phyloP scores from a whole-genome alignment of 2,888 invertebrate genomes.

The Cerceris ruficornis region DNA sequence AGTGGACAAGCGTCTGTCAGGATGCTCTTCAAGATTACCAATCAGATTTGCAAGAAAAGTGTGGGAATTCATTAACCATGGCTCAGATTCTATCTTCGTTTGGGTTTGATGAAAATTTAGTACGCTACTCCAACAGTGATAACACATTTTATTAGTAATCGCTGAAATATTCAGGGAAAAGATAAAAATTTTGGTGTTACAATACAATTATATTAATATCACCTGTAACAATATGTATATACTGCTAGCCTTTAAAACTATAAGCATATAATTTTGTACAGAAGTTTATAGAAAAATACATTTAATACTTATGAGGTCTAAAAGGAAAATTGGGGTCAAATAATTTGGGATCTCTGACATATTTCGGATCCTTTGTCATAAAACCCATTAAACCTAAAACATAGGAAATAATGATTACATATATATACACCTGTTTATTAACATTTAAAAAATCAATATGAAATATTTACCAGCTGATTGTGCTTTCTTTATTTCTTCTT shows the following conservation, averaged over 20 bases:
- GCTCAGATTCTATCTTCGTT: conserved; percentile 82
- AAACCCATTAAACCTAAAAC: conserved; percentile 89
- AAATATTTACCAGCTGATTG: conserved; percentile 85
- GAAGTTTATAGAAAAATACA: conserved; percentile 5
- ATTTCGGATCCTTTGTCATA: conserved; percentile 90
- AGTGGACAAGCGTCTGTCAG: conserved; percentile 84
- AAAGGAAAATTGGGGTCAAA: conserved; percentile 94
- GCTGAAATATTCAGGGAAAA: not conserved
- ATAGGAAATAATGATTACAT: conserved; percentile 8
- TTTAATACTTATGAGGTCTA: conserved; percentile 88
- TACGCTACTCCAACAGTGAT: conserved; percentile 83
- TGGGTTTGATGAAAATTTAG: conserved; percentile 82
- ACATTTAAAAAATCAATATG: not conserved
- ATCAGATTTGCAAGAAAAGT: conserved; percentile 81
- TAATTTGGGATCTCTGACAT: conserved; percentile 93
- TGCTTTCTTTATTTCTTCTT: conserved; percentile 89
- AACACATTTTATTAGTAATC: conserved; percentile 81
- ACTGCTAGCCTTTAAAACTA: too few relatives aligned
- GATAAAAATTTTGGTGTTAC: not conserved
- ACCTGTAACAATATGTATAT: too few relatives aligned
- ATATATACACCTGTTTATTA: not conserved
- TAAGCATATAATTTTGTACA: too few relatives aligned
- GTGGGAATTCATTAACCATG: conserved; percentile 82
- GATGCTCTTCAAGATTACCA: conserved; percentile 83
- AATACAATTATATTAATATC: not conserved